phyloP scores from a whole-genome alignment of 2,113 vertebrate genomes.

The Uria aalge region DNA sequence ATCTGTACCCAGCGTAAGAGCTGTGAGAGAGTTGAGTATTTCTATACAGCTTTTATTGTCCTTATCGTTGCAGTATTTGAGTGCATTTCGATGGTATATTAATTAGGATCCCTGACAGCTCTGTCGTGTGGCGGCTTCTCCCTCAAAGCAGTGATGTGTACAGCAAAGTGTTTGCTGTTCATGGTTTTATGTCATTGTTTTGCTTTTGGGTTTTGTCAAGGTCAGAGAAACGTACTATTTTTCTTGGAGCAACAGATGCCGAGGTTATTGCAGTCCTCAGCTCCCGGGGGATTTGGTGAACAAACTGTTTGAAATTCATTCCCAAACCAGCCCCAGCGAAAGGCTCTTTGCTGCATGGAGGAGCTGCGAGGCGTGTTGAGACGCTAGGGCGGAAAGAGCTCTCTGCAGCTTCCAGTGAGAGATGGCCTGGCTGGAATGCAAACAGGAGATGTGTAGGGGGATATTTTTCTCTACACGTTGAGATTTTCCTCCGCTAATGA shows the following conservation, averaged over 20 bases:
- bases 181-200: background rate
- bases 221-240: background rate
- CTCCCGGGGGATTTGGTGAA: background rate
- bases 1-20: background rate
- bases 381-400: background rate
- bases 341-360: accelerated
- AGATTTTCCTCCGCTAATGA: background rate
- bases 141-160: background rate
- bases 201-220: background rate
- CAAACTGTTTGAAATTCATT: background rate
- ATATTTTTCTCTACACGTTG: background rate
- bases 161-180: background rate
- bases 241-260: background rate
- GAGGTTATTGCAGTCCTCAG: background rate
- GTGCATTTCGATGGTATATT: background rate
- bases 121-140: accelerated
- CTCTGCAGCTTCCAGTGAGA: background rate
- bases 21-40: background rate
- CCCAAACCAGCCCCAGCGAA: background rate
- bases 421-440: background rate
- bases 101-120: background rate
- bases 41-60: background rate
- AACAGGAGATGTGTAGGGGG: background rate
- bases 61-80: background rate
- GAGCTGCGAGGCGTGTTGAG: background rate